Percentiles rank a stretch among this genome's conserved stretches.
These are phyloP conservation scores for Sula dactylatra DNA, from an alignment of 2,113 vertebrate genomes.

Conservation along the genomic window DNA sequence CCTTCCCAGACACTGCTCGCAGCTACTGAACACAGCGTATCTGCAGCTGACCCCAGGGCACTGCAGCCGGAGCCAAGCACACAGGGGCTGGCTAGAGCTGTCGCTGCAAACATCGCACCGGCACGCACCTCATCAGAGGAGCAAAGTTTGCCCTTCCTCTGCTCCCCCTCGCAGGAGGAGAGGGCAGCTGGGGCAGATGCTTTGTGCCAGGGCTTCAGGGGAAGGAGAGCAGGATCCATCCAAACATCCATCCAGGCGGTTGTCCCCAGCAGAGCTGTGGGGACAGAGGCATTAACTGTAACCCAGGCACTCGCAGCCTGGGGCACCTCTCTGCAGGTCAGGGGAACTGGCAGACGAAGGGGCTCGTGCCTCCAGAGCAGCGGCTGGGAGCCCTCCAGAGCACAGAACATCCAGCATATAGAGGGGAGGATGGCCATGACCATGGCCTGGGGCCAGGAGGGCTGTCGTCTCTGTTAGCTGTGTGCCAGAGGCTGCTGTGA, in stretches of 20 bases:
- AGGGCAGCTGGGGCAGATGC: neutral
- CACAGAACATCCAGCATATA: fast-evolving
- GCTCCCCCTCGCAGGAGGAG: neutral
- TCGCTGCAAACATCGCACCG: neutral
- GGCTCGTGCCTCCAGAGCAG: neutral
- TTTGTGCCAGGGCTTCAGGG: neutral
- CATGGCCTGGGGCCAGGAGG: fast-evolving
- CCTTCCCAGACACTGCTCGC: neutral
- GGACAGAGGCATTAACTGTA: neutral
- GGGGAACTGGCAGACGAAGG: neutral
- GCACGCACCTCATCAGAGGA: fast-evolving
- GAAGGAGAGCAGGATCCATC: neutral
- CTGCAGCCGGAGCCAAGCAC: fast-evolving
- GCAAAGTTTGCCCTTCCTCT: neutral
- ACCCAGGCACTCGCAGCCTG: neutral
- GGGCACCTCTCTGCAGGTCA: neutral
- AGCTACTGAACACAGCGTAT: fast-evolving
- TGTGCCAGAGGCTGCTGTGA: neutral
- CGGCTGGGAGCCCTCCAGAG: neutral
- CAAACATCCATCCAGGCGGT: fast-evolving
- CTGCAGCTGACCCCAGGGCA: fast-evolving
- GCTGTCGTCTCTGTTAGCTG: fast-evolving
- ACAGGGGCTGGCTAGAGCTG: fast-evolving
- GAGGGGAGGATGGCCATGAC: fast-evolving
- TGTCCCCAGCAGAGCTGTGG: neutral